phyloP scores from a whole-genome alignment of 2,113 vertebrate species.

The Zeus faber region DNA sequence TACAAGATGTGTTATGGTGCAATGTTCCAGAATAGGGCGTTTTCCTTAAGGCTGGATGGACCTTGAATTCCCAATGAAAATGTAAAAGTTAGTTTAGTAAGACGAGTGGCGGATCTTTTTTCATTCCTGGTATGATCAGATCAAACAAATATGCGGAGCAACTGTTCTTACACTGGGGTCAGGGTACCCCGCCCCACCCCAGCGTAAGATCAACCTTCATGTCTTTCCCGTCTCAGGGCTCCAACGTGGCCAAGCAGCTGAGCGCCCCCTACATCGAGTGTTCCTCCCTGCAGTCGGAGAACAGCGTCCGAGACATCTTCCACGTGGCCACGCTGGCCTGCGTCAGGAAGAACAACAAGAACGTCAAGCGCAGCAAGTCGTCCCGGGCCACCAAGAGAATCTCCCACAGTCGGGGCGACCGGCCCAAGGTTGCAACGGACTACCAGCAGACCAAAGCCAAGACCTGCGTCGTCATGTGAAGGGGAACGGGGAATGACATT shows the following conservation, averaged over 20 bases:
- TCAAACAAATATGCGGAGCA: too few species aligned
- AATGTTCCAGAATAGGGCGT: too few species aligned
- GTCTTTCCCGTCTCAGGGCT: slow-evolving; percentile 71
- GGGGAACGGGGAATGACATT: not conserved
- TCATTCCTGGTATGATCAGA: not conserved
- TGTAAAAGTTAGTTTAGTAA: not conserved
- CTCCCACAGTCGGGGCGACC: slow-evolving; percentile 81
- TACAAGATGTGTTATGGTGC: too few species aligned
- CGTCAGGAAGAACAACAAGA: slow-evolving; percentile 87
- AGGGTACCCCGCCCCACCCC: too few species aligned
- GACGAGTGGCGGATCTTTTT: not conserved
- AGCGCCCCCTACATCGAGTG: slow-evolving; percentile 90
- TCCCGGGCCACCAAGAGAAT: slow-evolving; percentile 84
- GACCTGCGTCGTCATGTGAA: slow-evolving; percentile 89
- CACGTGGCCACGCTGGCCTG: slow-evolving; percentile 90
- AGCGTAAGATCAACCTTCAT: not conserved
- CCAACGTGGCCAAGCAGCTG: slow-evolving; percentile 89
- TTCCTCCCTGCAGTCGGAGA: slow-evolving; percentile 88
- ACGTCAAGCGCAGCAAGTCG: slow-evolving; percentile 85
- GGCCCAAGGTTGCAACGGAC: slow-evolving; percentile 77
- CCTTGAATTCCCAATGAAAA: too few species aligned
- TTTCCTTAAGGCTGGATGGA: too few species aligned
- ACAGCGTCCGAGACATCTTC: slow-evolving; percentile 92
- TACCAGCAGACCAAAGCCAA: slow-evolving; percentile 90
- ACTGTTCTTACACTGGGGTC: too few species aligned